phyloP scores from a whole-genome alignment of 1,140 invertebrate genomes.

The Brachionus rotundiformis region DNA sequence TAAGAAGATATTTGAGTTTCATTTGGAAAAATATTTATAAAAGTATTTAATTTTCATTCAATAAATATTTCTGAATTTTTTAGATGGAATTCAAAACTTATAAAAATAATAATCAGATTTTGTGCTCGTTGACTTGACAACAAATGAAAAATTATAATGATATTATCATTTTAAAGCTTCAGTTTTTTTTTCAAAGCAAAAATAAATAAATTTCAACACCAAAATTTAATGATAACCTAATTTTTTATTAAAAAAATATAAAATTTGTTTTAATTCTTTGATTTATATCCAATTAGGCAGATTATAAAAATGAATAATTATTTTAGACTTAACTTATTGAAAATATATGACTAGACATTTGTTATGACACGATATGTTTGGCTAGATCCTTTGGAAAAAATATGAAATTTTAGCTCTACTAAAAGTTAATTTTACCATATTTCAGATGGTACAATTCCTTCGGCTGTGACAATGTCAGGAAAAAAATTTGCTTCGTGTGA shows the following conservation, averaged over 20 bases:
- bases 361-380: background rate
- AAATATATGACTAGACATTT: background rate
- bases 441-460: constrained; percentile 45
- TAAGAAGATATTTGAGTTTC: background rate
- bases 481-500: constrained; percentile 49
- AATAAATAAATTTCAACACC: background rate
- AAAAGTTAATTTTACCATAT: constrained; percentile 1
- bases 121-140: background rate
- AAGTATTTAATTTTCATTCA: background rate
- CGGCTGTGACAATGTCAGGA: constrained; percentile 32
- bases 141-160: background rate
- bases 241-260: background rate
- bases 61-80: constrained; percentile 12
- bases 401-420: too few relatives aligned
- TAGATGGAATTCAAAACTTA: background rate
- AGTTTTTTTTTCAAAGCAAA: background rate
- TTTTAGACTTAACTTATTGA: too few relatives aligned
- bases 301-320: too few relatives aligned
- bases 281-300: too few relatives aligned
- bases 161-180: background rate
- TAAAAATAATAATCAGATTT: background rate
- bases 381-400: too few relatives aligned
- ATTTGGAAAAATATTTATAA: background rate
- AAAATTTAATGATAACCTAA: background rate
- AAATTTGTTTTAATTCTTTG: background rate